Conservation (phyloP, 2,113 vertebrate genomes). For the Perca flavescens region DNA sequence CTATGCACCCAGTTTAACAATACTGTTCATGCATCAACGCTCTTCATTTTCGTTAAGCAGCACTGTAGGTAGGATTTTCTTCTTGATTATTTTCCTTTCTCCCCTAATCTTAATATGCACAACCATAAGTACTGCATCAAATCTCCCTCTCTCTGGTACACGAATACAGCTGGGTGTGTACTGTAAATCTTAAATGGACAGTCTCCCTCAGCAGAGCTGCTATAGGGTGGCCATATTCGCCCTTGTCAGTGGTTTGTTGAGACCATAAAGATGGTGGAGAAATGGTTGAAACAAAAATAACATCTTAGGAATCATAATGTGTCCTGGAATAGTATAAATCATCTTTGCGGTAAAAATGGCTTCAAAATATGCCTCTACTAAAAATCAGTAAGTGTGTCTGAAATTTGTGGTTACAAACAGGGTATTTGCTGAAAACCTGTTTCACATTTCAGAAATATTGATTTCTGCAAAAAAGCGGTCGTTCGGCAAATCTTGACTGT, state of each 20-base stretch:
- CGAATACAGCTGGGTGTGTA: constrained; percentile 37
- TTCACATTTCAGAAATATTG: constrained; percentile 6
- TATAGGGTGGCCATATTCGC: constrained; percentile 25
- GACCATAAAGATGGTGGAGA: not conserved
- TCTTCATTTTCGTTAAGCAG: constrained; percentile 55
- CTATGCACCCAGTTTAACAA: constrained; percentile 45
- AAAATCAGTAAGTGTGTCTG: not conserved
- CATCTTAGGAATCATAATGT: not conserved
- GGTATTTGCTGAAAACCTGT: not conserved
- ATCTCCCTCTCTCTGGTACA: constrained; percentile 35
- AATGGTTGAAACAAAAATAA: not conserved
- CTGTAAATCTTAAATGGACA: constrained; percentile 37
- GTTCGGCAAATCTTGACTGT: not conserved
- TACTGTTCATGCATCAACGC: constrained; percentile 49
- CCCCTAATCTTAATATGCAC: constrained; percentile 55
- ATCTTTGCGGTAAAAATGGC: not conserved
- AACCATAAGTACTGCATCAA: constrained; percentile 55
- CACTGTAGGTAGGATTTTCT: constrained; percentile 57
- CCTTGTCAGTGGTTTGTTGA: constrained; percentile 13
- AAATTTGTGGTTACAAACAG: not conserved
- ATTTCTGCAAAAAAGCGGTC: constrained; percentile 9
- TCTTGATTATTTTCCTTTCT: constrained; percentile 57
- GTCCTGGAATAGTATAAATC: not conserved
- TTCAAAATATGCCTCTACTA: not conserved
- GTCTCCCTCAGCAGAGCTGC: constrained; percentile 37